Evolutionary conservation across 2,888 invertebrate species (phyloP).

Genomic region (Hydroisotoma schaefferi): DNA sequence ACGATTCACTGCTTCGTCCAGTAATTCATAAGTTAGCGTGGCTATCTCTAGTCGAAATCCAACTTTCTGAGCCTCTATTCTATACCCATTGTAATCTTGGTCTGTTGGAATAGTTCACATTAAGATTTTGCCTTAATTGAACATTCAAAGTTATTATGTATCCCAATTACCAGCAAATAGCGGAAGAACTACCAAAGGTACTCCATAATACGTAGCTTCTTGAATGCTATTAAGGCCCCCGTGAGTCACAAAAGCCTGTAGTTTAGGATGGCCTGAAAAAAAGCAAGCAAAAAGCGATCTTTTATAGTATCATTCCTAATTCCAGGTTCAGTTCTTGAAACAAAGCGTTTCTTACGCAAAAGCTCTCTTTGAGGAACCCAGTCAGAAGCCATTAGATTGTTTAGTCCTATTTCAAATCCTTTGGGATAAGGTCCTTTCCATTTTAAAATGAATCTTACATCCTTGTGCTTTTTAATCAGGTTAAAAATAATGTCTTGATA

Average conservation of each 20-base stretch:
- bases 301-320: too few relatives aligned
- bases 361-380: constrained; percentile 48
- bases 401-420: constrained; percentile 23
- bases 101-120: constrained; percentile 16
- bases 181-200: constrained; percentile 41
- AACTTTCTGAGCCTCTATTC: constrained; percentile 42
- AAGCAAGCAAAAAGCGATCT: too few relatives aligned
- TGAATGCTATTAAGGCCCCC: constrained; percentile 43
- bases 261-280: constrained; percentile 43
- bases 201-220: constrained; percentile 43
- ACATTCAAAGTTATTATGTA: too few relatives aligned
- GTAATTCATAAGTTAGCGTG: constrained; percentile 26
- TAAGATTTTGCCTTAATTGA: background rate
- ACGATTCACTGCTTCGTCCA: constrained; percentile 32
- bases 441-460: constrained; percentile 41
- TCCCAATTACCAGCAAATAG: constrained; percentile 41
- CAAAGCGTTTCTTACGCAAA: constrained; percentile 34
- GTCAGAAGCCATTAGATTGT: constrained; percentile 39
- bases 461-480: constrained; percentile 35
- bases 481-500: constrained; percentile 42
- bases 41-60: constrained; percentile 43
- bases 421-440: constrained; percentile 44
- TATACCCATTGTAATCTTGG: constrained; percentile 45
- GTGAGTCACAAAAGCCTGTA: constrained; percentile 41
- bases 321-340: too few relatives aligned